Conservation (phyloP, 2,888 invertebrate genomes). For the Liopterus haemorrhoidalis region DNA sequence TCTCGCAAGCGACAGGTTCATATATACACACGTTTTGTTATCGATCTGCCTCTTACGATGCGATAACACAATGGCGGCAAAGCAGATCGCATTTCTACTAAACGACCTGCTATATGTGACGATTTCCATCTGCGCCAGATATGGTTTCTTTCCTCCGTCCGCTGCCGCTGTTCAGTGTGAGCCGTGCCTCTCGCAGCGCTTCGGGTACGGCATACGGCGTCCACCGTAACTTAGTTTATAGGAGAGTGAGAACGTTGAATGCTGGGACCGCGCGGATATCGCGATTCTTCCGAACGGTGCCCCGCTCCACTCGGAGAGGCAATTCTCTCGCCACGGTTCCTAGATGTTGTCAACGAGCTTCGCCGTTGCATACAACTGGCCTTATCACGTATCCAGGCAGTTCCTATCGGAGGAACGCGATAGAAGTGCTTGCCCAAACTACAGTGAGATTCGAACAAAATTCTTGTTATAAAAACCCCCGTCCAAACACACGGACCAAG, state of each 20-base stretch:
- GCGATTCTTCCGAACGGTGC: slow-evolving; percentile 2
- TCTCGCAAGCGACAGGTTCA: slow-evolving; percentile 15
- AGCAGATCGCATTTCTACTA: slow-evolving; percentile 22
- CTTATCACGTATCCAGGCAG: slow-evolving; percentile 32
- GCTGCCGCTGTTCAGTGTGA: neutral
- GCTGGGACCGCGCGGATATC: no score
- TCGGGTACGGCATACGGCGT: neutral
- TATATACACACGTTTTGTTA: slow-evolving; percentile 12
- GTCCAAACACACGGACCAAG: slow-evolving; percentile 28
- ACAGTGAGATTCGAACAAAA: slow-evolving; percentile 33
- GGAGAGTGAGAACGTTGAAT: no score
- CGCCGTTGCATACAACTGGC: slow-evolving; percentile 30
- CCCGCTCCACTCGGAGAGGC: neutral
- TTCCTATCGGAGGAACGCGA: slow-evolving; percentile 27
- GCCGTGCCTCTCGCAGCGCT: no score
- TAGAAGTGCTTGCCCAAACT: slow-evolving; percentile 27
- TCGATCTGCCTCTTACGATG: slow-evolving; percentile 16
- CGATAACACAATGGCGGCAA: slow-evolving; percentile 20
- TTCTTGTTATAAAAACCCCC: slow-evolving; percentile 37
- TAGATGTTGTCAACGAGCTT: slow-evolving; percentile 29
- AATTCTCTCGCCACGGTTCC: neutral
- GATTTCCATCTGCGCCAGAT: slow-evolving; percentile 22
- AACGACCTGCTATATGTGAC: slow-evolving; percentile 20
- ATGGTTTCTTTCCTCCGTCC: slow-evolving; percentile 18
- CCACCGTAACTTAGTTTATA: neutral